Base-by-base conservation (phyloP, 2,113 vertebrate genomes). In the Epinephelus lanceolatus region DNA sequence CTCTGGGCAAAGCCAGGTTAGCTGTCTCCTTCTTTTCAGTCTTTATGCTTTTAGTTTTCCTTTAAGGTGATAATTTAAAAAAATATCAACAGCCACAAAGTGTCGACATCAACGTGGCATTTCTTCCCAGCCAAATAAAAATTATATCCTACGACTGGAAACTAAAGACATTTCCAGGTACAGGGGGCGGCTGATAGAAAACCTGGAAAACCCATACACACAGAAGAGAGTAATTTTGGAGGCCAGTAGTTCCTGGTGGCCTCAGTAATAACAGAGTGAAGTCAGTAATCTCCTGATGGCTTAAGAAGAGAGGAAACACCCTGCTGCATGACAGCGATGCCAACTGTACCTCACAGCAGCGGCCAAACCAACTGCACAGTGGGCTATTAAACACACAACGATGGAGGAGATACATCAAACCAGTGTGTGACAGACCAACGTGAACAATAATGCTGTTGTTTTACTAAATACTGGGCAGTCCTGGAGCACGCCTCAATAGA, bases 281-380 rank as follows among this genome's bases (percentile, higher is more conserved):
- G 71, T 78, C 71, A 68, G 33, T 85, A 74, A 88, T 85, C 63
- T 86, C 57, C 56, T 49, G 53, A 84, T 69, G 70, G 79, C 49
- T 85, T 68, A 52, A 71, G 85, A 85, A 75, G 63, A 87, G 79
- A 89, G 88, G 86, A 87, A 92, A 89, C 89, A 89, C 89, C 89
- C 93, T 86, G 80, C 75, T 71, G 56, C 49, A 27, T 37, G 33
- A 33, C 71, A 42, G 8, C 37, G 19, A 37, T 68, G 86, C 80
- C 78, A 91, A 82, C 71, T 68, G 59, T 55, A 78, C 76, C n/a
- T 5, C 33, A 27, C 71, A 75, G 78, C 57, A 53, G 66, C 13
- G 6, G 80, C 83, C 76, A 86, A 89, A 81, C 85, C 68, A 70
- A 60, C 71, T 23, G 68, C 30, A 59, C 72, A 57, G 75, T 33